Evolutionary conservation across 2,797 vertebrate genomes (phyloP).

Genomic region (Gambusia yucatana): DNA sequence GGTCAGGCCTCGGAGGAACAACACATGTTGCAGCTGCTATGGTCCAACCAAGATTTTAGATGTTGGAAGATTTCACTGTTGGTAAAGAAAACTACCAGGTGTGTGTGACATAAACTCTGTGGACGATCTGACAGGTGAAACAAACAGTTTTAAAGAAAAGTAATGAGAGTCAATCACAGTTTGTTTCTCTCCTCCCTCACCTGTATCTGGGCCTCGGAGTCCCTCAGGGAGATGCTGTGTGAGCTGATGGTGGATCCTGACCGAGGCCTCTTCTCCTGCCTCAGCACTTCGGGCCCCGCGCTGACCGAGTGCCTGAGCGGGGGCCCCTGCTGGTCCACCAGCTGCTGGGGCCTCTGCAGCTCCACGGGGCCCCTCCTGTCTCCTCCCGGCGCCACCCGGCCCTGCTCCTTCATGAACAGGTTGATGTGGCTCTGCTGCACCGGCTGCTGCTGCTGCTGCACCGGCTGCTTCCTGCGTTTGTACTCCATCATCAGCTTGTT

Average conservation of each 20-base stretch:
- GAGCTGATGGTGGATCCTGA: slow-evolving; percentile 93
- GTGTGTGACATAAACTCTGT: not conserved
- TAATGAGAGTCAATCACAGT: not conserved
- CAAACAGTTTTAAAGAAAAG: not conserved
- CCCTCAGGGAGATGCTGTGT: slow-evolving; percentile 87
- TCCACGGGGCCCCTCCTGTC: slow-evolving; percentile 80
- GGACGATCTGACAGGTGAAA: not conserved
- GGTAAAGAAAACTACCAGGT: not conserved
- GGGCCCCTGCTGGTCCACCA: slow-evolving; percentile 86
- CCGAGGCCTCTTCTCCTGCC: slow-evolving; percentile 91
- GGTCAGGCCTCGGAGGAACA: not conserved
- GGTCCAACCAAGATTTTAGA: not conserved
- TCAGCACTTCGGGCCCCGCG: slow-evolving; percentile 91
- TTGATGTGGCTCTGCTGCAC: slow-evolving; percentile 85
- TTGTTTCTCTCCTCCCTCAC: slow-evolving; percentile 59
- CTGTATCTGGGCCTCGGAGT: slow-evolving; percentile 96
- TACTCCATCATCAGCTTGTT: slow-evolving; percentile 96
- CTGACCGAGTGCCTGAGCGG: slow-evolving; percentile 94
- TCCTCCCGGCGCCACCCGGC: slow-evolving; percentile 76
- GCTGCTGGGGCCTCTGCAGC: slow-evolving; percentile 89
- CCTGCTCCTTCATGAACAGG: slow-evolving; percentile 86
- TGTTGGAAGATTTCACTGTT: not conserved
- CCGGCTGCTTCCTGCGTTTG: slow-evolving; percentile 92
- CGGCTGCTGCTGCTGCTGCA: slow-evolving; percentile 53
- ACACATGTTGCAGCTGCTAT: not conserved